Percentiles rank a stretch among this genome's conserved stretches.
These are phyloP conservation scores for Diploscapter pachys DNA, from an alignment of 1,140 invertebrate species.

Conservation along the genomic window DNA sequence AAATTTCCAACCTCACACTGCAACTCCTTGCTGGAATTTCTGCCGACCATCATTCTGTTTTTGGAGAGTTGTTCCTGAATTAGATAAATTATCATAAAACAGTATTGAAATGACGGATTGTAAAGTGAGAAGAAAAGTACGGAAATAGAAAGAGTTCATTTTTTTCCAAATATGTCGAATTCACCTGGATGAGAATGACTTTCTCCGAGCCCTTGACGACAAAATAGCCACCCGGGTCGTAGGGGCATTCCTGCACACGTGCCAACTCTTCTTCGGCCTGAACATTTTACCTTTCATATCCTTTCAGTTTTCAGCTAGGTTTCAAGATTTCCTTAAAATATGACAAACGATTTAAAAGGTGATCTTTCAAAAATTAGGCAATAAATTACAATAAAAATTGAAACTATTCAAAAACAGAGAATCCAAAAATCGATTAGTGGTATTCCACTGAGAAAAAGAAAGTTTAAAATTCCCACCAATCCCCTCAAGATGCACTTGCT, in stretches of 20 bases:
- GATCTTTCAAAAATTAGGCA: too few relatives aligned
- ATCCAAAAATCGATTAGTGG: too few relatives aligned
- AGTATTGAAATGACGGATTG: too few relatives aligned
- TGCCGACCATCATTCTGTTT: slow-evolving; percentile 83
- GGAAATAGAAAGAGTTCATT: too few relatives aligned
- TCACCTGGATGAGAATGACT: slow-evolving; percentile 35
- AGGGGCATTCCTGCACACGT: slow-evolving; percentile 90
- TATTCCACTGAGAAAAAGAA: too few relatives aligned
- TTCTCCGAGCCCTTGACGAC: slow-evolving; percentile 81
- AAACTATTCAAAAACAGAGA: too few relatives aligned
- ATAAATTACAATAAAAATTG: too few relatives aligned
- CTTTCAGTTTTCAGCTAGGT: too few relatives aligned
- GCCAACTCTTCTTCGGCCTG: slow-evolving; percentile 73
- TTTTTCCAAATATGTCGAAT: not conserved
- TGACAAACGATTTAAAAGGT: slow-evolving; percentile 8
- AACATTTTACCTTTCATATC: not conserved
- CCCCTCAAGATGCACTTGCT: slow-evolving; percentile 85
- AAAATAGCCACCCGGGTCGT: slow-evolving; percentile 99
- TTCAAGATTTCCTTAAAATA: not conserved
- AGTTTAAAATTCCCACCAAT: slow-evolving; percentile 52
- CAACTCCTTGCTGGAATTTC: slow-evolving; percentile 78
- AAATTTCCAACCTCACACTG: slow-evolving; percentile 72
- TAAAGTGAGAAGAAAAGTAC: too few relatives aligned
- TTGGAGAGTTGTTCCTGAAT: slow-evolving; percentile 65
- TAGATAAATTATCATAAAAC: too few relatives aligned